These are phyloP conservation scores for Diogma glabrata DNA, from an alignment of 2,888 invertebrate genomes.

Conservation along the genomic window DNA sequence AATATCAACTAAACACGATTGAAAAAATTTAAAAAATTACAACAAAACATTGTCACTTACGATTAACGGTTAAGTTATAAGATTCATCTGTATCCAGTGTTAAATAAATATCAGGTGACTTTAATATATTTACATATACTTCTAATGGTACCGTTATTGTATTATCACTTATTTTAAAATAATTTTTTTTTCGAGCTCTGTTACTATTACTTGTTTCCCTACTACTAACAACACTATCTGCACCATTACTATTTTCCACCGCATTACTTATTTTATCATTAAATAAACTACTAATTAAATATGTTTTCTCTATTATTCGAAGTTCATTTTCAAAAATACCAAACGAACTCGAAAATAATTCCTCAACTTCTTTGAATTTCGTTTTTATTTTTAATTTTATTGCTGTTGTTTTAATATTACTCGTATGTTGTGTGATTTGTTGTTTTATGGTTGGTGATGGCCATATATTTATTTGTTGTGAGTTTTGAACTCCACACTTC, in stretches of 20 bases:
- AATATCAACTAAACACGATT: too few species aligned
- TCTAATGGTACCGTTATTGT: constrained; percentile 17
- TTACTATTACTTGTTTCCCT: constrained; percentile 14
- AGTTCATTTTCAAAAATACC: constrained; percentile 32
- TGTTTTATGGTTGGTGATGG: constrained; percentile 66
- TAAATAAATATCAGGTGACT: constrained; percentile 44
- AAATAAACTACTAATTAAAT: constrained; percentile 21
- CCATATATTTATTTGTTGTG: constrained; percentile 50
- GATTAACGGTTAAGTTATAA: constrained; percentile 50
- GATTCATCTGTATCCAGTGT: constrained; percentile 61
- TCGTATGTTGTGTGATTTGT: constrained; percentile 40
- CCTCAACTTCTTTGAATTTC: constrained; percentile 27
- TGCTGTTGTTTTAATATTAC: constrained; percentile 17
- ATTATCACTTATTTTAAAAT: constrained; percentile 3
- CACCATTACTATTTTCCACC: constrained; percentile 5
- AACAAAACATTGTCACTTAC: too few species aligned
- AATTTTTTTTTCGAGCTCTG: constrained; percentile 7
- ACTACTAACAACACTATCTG: constrained; percentile 9
- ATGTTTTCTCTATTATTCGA: constrained; percentile 27
- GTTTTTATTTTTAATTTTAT: constrained; percentile 29
- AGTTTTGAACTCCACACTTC: constrained; percentile 52
- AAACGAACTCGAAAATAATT: constrained; percentile 28
- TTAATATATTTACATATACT: constrained; percentile 41
- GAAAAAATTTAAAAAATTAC: too few species aligned
- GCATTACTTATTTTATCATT: constrained; percentile 11